phyloP scores from a whole-genome alignment of 1,140 invertebrate genomes.

The Cherax quadricarinatus region DNA sequence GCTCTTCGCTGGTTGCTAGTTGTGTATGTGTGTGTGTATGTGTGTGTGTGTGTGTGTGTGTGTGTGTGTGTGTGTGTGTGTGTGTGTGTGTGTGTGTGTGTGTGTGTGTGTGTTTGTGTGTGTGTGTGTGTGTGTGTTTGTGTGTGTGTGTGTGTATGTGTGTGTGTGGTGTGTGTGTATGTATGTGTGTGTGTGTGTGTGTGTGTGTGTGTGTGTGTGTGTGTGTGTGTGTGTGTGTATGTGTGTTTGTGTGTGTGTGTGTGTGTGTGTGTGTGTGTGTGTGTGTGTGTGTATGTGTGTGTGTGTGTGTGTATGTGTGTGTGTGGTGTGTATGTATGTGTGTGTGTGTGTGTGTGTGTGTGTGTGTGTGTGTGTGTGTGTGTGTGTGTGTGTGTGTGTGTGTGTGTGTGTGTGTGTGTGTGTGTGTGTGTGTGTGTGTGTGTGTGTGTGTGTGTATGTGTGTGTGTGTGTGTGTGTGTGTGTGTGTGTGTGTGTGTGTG shows the following conservation, averaged over 20 bases:
- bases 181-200: slow-evolving; percentile 8
- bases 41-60: slow-evolving; percentile 33
- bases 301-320: too few relatives aligned
- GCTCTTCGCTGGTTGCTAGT: not conserved
- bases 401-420: too few relatives aligned
- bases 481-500: too few relatives aligned
- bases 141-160: slow-evolving; percentile 4
- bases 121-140: slow-evolving; percentile 4
- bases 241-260: too few relatives aligned
- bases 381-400: too few relatives aligned
- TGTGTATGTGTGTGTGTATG: not conserved
- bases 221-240: too few relatives aligned
- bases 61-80: slow-evolving; percentile 19
- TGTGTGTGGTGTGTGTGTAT: slow-evolving; percentile 4
- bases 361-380: slow-evolving; percentile 18
- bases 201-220: not conserved
- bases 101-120: too few relatives aligned
- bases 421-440: too few relatives aligned
- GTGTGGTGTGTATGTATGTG: too few relatives aligned
- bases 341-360: too few relatives aligned
- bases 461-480: slow-evolving; percentile 27
- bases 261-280: too few relatives aligned
- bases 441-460: slow-evolving; percentile 31
- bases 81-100: slow-evolving; percentile 21
- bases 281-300: too few relatives aligned